Evolutionary conservation across 2,888 invertebrate species (phyloP).

Genomic region (Drosophila prolongata): DNA sequence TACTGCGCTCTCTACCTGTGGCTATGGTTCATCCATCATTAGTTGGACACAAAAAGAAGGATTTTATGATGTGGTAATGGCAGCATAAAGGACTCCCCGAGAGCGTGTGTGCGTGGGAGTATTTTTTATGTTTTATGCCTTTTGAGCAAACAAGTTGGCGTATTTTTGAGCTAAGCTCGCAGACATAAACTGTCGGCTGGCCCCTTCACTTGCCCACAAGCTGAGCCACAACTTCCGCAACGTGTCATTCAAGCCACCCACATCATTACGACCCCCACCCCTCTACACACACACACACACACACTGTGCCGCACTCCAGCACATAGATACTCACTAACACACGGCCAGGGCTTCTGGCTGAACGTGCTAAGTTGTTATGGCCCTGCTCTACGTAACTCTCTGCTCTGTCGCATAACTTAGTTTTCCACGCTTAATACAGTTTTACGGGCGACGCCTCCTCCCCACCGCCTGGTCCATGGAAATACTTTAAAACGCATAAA

Average conservation of each 20-base stretch:
- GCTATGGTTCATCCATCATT: conserved; percentile 75
- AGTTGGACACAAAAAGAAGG: conserved; percentile 79
- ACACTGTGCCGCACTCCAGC: not conserved
- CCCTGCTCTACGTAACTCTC: conserved; percentile 65
- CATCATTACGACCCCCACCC: conserved; percentile 16
- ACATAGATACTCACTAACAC: conserved; percentile 15
- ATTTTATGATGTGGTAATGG: conserved; percentile 80
- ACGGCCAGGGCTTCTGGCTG: conserved; percentile 32
- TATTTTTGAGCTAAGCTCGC: conserved; percentile 69
- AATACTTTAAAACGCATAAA: conserved; percentile 79
- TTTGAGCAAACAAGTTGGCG: conserved; percentile 77
- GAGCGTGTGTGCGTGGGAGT: conserved; percentile 2
- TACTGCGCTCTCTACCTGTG: conserved; percentile 58
- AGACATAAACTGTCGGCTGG: conserved; percentile 44
- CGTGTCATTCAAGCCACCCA: conserved; percentile 60
- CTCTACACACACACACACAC: not conserved
- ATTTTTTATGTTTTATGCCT: conserved; percentile 72
- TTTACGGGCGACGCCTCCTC: conserved; percentile 54
- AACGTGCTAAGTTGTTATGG: conserved; percentile 53
- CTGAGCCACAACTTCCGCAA: conserved; percentile 78
- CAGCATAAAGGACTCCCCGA: conserved; percentile 46
- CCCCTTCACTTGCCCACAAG: conserved; percentile 29
- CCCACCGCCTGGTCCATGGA: conserved; percentile 42
- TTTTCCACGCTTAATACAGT: conserved; percentile 77
- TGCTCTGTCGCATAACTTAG: conserved; percentile 72